phyloP scores from a whole-genome alignment of 2,113 vertebrate species.

The Oncorhynchus gorbuscha region DNA sequence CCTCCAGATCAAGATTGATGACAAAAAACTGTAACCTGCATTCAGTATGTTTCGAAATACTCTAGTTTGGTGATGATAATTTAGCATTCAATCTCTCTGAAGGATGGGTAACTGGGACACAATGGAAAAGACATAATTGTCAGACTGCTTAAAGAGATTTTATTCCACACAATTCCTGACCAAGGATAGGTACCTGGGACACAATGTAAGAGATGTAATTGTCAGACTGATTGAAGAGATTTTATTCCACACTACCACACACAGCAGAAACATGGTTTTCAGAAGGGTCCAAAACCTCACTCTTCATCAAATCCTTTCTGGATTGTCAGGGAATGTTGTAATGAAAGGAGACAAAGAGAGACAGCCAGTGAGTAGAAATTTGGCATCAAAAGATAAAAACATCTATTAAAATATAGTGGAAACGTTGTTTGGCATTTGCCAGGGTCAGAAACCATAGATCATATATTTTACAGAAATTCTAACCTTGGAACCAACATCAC shows the following conservation, averaged over 20 bases:
- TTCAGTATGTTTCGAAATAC: no score
- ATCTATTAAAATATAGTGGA: no score
- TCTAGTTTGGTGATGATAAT: no score
- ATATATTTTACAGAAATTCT: conserved; percentile 15
- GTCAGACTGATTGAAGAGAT: conserved; percentile 40
- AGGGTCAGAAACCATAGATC: conserved; percentile 19
- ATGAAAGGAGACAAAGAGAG: conserved; percentile 9
- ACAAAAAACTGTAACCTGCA: no score
- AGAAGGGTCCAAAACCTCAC: conserved; percentile 63
- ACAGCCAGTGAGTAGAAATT: conserved; percentile 31
- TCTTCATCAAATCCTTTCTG: conserved; percentile 80
- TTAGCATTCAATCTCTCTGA: no score
- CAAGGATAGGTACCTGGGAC: neutral
- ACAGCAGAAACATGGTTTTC: conserved; percentile 45
- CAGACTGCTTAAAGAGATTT: conserved; percentile 52
- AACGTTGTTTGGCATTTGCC: conserved; percentile 10
- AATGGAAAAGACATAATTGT: conserved; percentile 30
- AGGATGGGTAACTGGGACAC: neutral
- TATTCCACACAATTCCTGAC: conserved; percentile 50
- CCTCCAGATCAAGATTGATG: no score
- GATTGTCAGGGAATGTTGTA: conserved; percentile 29
- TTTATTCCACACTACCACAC: conserved; percentile 66
- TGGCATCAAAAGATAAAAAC: neutral
- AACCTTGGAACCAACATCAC: conserved; percentile 73
- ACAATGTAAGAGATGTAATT: conserved; percentile 29